These are phyloP conservation scores for Idris sp. DNA, from an alignment of 1,140 invertebrate genomes.

Conservation along the genomic window DNA sequence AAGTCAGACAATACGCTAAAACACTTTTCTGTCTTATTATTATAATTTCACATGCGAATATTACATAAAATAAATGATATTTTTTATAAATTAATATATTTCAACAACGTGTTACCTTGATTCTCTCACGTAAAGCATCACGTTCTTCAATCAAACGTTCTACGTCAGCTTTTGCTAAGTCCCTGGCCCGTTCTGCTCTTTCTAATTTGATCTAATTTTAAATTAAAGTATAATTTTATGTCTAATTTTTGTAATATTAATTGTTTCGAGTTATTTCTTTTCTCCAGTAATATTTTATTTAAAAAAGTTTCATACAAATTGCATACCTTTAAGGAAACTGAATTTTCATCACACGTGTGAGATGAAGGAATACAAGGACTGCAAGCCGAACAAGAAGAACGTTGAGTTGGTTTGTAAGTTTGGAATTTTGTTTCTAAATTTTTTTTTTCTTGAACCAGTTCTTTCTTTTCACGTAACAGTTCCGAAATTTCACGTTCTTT, in stretches of 20 bases:
- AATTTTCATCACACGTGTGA: conserved; percentile 28
- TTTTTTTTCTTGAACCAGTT: conserved; percentile 73
- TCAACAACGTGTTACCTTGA: conserved; percentile 74
- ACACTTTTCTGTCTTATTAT: conserved; percentile 19
- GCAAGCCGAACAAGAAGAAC: conserved; percentile 59
- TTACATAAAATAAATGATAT: too few relatives aligned
- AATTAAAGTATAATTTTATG: background rate
- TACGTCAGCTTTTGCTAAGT: conserved; percentile 78
- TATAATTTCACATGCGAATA: conserved; percentile 24
- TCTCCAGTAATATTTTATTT: too few relatives aligned
- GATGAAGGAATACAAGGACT: conserved; percentile 47
- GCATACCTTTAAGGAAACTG: conserved; percentile 59
- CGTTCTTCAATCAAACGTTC: conserved; percentile 79
- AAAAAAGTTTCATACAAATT: too few relatives aligned
- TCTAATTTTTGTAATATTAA: too few relatives aligned
- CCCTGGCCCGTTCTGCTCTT: conserved; percentile 78
- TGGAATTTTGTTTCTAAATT: conserved; percentile 74
- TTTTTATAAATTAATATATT: too few relatives aligned
- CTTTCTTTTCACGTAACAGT: conserved; percentile 74
- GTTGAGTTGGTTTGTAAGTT: conserved; percentile 57
- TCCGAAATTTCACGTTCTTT: conserved; percentile 74
- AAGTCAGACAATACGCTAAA: too few relatives aligned
- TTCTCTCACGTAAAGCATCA: conserved; percentile 77
- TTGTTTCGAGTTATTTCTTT: too few relatives aligned
- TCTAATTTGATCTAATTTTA: conserved; percentile 70